These are phyloP conservation scores for Epinephelus cyanopodus DNA, from an alignment of 2,113 vertebrate species.

Conservation along the genomic window DNA sequence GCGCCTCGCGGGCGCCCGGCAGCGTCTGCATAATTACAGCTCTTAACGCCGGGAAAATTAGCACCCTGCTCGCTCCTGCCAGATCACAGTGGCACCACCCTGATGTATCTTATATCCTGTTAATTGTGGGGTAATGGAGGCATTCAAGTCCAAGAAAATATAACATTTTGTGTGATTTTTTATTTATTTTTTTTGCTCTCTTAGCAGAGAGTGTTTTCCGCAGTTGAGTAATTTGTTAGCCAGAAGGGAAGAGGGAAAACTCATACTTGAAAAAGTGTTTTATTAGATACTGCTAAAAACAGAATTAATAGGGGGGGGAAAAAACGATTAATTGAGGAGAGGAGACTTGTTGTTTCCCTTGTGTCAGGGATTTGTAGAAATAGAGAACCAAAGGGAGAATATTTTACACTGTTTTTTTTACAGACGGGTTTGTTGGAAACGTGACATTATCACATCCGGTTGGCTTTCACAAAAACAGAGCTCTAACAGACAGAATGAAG, in stretches of 20 bases:
- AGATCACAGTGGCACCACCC: slow-evolving; percentile 52
- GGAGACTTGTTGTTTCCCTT: no score
- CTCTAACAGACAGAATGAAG: background rate
- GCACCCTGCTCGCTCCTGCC: slow-evolving; percentile 84
- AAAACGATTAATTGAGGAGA: no score
- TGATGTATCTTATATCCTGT: slow-evolving; percentile 42
- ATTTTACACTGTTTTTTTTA: background rate
- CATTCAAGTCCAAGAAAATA: slow-evolving; percentile 38
- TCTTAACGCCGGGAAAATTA: slow-evolving; percentile 91
- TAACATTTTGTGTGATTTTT: slow-evolving; percentile 20
- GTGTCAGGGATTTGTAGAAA: background rate
- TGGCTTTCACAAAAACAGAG: background rate
- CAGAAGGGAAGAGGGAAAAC: background rate
- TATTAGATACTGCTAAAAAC: background rate
- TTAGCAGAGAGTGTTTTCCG: background rate
- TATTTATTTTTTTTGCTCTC: background rate
- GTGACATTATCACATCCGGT: background rate
- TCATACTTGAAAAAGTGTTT: background rate
- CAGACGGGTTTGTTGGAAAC: background rate
- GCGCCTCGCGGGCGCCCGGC: slow-evolving; percentile 89
- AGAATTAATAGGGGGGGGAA: no score
- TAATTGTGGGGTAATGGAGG: slow-evolving; percentile 66
- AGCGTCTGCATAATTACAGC: slow-evolving; percentile 93
- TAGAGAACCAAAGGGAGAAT: background rate
- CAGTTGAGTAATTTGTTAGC: background rate